These are phyloP conservation scores for Brachyalestes nurse DNA, from an alignment of 2,797 vertebrate genomes.

Conservation along the genomic window DNA sequence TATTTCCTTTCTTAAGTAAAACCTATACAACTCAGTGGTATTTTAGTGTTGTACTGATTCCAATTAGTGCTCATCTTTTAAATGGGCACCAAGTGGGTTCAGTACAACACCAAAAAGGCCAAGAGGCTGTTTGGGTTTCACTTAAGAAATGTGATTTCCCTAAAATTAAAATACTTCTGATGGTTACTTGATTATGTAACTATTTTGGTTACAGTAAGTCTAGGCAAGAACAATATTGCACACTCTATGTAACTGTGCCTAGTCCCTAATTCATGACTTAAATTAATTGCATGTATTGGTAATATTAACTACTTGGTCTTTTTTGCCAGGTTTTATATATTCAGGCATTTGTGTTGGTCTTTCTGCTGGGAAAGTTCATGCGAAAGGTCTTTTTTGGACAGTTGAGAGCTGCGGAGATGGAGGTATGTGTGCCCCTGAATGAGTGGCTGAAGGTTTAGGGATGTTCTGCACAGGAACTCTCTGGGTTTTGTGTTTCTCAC, in stretches of 20 bases:
- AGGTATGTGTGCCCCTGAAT: constrained; percentile 74
- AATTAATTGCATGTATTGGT: background rate
- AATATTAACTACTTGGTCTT: background rate
- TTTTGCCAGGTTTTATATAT: constrained; percentile 89
- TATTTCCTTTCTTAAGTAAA: too few species aligned
- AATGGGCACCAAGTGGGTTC: background rate
- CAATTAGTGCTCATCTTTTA: background rate
- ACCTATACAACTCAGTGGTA: too few species aligned
- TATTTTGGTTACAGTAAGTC: background rate
- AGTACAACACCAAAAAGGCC: background rate
- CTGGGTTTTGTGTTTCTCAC: background rate
- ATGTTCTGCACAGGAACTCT: background rate
- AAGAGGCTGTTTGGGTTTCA: background rate
- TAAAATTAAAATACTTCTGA: background rate
- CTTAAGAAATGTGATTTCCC: background rate
- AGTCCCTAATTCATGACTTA: background rate
- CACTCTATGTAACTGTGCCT: too few species aligned
- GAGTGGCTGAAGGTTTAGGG: background rate
- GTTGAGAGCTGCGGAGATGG: constrained; percentile 94
- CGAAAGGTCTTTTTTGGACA: constrained; percentile 97
- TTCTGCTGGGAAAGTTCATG: constrained; percentile 95
- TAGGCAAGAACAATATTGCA: background rate
- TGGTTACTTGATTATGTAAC: background rate
- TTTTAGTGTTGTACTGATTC: too few species aligned
- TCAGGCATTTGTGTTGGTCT: constrained; percentile 95